Evolutionary conservation across 1,140 invertebrate genomes (phyloP).

Genomic region (Colletes gigas): DNA sequence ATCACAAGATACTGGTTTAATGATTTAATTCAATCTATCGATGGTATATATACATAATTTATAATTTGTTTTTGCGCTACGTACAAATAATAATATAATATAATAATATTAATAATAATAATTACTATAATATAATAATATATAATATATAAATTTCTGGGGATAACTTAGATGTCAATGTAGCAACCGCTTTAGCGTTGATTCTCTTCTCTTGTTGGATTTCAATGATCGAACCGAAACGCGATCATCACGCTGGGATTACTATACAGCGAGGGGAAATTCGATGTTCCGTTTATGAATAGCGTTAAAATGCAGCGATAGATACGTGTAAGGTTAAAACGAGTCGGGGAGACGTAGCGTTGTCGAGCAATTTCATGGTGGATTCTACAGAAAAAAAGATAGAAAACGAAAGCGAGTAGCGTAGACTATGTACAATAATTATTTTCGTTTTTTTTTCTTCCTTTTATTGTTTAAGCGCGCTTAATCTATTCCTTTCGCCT

Average conservation of each 20-base stretch:
- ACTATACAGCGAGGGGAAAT: conserved; percentile 37
- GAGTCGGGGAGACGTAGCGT: not conserved
- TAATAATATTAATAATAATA: conserved; percentile 62
- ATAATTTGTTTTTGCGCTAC: conserved; percentile 71
- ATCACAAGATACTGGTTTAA: conserved; percentile 38
- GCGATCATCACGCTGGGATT: conserved; percentile 4
- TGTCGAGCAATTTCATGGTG: not conserved
- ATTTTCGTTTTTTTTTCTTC: conserved; percentile 7
- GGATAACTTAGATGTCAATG: conserved; percentile 59
- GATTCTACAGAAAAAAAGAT: not conserved
- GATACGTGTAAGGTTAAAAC: conserved; percentile 24
- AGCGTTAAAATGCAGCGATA: conserved; percentile 29
- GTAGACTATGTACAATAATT: conserved; percentile 52
- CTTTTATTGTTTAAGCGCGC: not conserved
- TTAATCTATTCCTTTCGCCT: not conserved
- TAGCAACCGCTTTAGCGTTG: conserved; percentile 23
- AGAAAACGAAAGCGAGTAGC: conserved; percentile 6
- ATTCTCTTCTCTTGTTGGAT: not conserved
- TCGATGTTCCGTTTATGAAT: conserved; percentile 1
- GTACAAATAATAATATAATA: conserved; percentile 70
- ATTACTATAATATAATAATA: conserved; percentile 61
- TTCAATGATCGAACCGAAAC: not conserved
- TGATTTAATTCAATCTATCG: conserved; percentile 69
- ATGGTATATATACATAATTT: conserved; percentile 76
- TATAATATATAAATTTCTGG: conserved; percentile 65